Evolutionary conservation across 2,888 invertebrate species (phyloP).

Genomic region (Ariolimax columbianus): DNA sequence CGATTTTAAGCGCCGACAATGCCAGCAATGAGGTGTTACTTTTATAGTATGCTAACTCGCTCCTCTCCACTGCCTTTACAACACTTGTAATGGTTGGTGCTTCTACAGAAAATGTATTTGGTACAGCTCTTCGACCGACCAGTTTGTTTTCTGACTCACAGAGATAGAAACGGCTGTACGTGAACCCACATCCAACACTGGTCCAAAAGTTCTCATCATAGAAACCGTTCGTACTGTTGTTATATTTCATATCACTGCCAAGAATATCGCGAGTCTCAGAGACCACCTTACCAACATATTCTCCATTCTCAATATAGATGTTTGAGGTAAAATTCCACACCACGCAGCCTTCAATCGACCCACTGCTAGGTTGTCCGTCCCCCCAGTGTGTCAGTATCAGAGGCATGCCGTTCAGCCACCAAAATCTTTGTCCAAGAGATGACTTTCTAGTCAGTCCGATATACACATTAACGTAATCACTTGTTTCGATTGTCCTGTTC

Average conservation of each 20-base stretch:
- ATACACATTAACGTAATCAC: conserved; percentile 8
- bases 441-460: conserved; percentile 29
- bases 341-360: conserved; percentile 25
- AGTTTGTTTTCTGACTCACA: conserved; percentile 34
- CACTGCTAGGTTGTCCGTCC: conserved; percentile 7
- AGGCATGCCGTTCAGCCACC: conserved; percentile 32
- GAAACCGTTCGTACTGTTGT: not conserved
- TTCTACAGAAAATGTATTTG: not conserved
- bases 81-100: not conserved
- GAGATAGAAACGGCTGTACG: not conserved
- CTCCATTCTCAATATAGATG: not conserved
- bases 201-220: not conserved
- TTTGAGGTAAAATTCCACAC: conserved; percentile 26
- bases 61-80: not conserved
- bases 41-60: not conserved
- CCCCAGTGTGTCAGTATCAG: conserved; percentile 30
- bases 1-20: not conserved
- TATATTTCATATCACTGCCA: not conserved
- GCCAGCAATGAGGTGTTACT: not conserved
- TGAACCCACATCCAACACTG: conserved; percentile 34
- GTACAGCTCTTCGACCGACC: not conserved
- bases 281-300: not conserved
- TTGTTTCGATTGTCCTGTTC: not conserved
- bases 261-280: no score
- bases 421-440: conserved; percentile 30